Evolutionary conservation across 2,113 vertebrate genomes (phyloP).

Genomic region (Corapipo altera): DNA sequence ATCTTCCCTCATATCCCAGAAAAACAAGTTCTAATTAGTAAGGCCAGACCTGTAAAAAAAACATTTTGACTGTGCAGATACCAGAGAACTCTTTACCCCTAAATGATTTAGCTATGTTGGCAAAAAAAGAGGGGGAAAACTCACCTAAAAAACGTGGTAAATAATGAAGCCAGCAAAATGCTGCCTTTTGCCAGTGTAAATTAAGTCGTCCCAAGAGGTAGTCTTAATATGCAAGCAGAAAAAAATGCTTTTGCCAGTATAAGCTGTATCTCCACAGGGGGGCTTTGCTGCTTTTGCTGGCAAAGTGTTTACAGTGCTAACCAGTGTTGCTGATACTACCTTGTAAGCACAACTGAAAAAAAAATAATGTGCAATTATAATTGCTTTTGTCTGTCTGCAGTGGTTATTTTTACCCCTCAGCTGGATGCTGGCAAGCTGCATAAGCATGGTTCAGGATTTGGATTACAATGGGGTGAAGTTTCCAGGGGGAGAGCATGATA

Average conservation of each 20-base stretch:
- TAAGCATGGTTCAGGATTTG: background rate
- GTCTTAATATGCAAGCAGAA: conserved; percentile 40
- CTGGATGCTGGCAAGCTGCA: background rate
- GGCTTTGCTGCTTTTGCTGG: conserved; percentile 39
- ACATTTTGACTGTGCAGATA: background rate
- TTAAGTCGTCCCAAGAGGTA: conserved; percentile 39
- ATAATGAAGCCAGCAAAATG: background rate
- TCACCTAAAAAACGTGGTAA: background rate
- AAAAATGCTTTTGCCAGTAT: conserved; percentile 21
- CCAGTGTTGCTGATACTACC: conserved; percentile 10
- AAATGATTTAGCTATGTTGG: background rate
- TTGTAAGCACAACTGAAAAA: conserved; percentile 52
- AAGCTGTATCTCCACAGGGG: conserved; percentile 31
- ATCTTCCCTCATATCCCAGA: background rate
- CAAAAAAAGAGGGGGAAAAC: fast-evolving
- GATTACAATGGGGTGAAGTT: background rate
- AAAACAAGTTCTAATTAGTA: background rate
- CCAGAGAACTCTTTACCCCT: background rate
- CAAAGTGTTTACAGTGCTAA: conserved; percentile 26
- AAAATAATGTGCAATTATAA: background rate
- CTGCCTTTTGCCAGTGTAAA: conserved; percentile 54
- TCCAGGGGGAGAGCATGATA: background rate
- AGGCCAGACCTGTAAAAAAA: background rate
- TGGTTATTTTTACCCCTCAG: background rate
- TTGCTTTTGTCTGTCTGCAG: background rate